Percentiles rank a stretch among this genome's conserved stretches.
Evolutionary conservation across 1,140 invertebrate species (phyloP).

Genomic region (Cotesia typhae): DNA sequence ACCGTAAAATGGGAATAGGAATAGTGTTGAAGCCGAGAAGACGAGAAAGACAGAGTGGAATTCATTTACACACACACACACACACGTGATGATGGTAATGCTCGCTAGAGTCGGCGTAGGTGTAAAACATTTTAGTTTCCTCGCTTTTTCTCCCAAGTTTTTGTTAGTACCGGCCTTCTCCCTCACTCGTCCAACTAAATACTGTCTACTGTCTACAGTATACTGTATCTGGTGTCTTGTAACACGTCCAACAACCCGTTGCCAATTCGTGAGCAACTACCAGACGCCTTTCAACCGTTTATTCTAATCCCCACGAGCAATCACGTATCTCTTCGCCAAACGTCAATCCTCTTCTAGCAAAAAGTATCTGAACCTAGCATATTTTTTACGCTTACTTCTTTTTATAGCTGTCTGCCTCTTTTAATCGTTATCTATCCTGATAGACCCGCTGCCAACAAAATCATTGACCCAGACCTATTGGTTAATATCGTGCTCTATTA

Average conservation of each 20-base stretch:
- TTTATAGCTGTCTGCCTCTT: no score
- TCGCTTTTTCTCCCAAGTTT: neutral
- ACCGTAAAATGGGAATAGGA: constrained; percentile 5
- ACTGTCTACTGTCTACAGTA: no score
- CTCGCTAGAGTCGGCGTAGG: no score
- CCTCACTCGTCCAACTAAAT: no score
- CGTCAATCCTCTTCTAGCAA: constrained; percentile 3
- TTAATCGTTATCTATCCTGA: no score
- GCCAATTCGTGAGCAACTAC: constrained; percentile 13
- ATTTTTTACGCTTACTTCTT: no score
- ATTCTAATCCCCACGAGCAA: constrained; percentile 10
- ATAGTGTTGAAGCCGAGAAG: no score
- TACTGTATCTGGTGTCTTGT: neutral
- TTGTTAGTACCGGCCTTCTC: neutral
- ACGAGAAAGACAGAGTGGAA: constrained; percentile 8
- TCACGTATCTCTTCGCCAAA: constrained; percentile 18
- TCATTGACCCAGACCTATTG: no score
- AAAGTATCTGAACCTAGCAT: no score
- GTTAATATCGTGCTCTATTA: no score
- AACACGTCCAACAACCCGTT: constrained; percentile 12
- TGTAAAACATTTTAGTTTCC: neutral
- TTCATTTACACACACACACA: constrained; percentile 7
- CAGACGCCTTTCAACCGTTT: constrained; percentile 15
- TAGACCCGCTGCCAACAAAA: no score
- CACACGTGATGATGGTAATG: no score